Evolutionary conservation across 2,113 vertebrate species (phyloP), one percentile per base, ranked within the genome.

Genomic region (Pedionomus torquatus): DNA sequence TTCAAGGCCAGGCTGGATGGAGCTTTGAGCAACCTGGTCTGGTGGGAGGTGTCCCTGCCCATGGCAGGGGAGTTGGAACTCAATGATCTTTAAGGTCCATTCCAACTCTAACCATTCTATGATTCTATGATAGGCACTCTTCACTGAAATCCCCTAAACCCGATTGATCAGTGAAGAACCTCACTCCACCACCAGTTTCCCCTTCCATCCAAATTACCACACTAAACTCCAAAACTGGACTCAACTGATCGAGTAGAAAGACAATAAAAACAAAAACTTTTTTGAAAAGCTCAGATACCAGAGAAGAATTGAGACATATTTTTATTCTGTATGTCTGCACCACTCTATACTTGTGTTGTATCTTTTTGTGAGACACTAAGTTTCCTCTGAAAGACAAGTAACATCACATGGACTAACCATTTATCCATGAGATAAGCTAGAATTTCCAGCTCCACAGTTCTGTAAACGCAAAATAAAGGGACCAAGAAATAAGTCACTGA

Each of bases 401-500:
- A 8, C 33, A 66, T 23, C 28, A 28, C 37, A 77, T 18, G 78
- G 41, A 75, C 39, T 33, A 78, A 71, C 30, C 43, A 76, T 31
- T 72, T 75, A 70, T 33, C 58, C 75, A 90, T 11, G 31, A 90
- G 31, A 76, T 8, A 72, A 82, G 87, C 17, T 72, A 68, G 43
- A 9, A 82, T 65, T 68, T 69, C 44, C 52, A 83, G 77, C n/a
- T 78, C 37, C n/a, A 41, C 16, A 57, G 49, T n/a, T 60, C 65
- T 52, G 37, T 30, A 90, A 93, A 80, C 43, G 54, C 79, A 81
- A 95, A 95, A 86, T 46, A 79, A 87, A 90, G 18, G 69, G 82
- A 77, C 63, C 41, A 76, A 80, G 49, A 74, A 89, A 66, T 57
- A 49, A 80, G 61, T 77, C 88, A 95, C 37, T 54, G 49, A 80